Evolutionary conservation across 2,113 vertebrate genomes (phyloP).

Genomic region (Mesitornis unicolor): DNA sequence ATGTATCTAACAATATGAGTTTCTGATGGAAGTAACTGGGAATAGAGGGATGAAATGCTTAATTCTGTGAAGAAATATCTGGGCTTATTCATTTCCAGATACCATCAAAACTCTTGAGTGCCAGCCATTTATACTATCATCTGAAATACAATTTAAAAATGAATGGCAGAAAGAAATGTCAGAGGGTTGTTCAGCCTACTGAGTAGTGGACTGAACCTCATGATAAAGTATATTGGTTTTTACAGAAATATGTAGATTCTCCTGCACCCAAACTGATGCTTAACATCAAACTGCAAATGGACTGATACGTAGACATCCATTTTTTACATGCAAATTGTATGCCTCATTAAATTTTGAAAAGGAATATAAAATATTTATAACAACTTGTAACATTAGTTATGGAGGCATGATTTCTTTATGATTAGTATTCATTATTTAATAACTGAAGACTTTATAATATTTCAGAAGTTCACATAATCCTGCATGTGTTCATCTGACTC

Average conservation of each 20-base stretch:
- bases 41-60: neutral
- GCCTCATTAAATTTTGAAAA: neutral
- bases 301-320: accelerated
- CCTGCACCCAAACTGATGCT: neutral
- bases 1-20: neutral
- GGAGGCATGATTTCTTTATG: neutral
- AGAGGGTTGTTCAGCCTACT: neutral
- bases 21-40: neutral
- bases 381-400: neutral
- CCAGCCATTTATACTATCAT: neutral
- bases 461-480: neutral
- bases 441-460: neutral
- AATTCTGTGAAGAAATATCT: neutral
- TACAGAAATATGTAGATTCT: neutral
- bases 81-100: neutral
- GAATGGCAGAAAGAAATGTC: neutral
- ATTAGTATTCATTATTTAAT: neutral
- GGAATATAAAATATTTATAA: neutral
- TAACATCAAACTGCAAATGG: neutral
- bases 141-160: neutral
- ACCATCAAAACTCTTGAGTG: neutral
- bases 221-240: neutral
- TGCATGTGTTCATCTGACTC: neutral
- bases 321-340: neutral
- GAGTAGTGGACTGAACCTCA: neutral